Conservation (phyloP, 2,888 invertebrate genomes). For the Toxonevra muliebris region DNA sequence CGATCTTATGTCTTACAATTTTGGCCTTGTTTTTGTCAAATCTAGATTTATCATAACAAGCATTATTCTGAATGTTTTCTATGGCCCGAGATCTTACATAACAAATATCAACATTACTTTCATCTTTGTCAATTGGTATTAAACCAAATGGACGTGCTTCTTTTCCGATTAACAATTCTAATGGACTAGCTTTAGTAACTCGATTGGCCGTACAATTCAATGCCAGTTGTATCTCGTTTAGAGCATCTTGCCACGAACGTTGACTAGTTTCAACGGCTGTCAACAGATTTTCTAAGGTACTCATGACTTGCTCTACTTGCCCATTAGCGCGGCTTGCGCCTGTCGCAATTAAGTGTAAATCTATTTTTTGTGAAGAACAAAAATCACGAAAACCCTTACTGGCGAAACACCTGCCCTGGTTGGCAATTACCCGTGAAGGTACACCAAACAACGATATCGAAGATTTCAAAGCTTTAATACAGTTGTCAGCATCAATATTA, state of each 20-base stretch:
- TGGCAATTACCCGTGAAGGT: slow-evolving; percentile 28
- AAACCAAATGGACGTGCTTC: slow-evolving; percentile 2
- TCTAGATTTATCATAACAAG: slow-evolving; percentile 16
- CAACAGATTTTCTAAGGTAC: slow-evolving; percentile 33
- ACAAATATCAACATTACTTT: slow-evolving; percentile 14
- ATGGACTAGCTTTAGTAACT: slow-evolving; percentile 11
- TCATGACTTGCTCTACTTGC: slow-evolving; percentile 36
- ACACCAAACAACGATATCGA: slow-evolving; percentile 26
- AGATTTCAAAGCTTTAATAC: slow-evolving; percentile 25
- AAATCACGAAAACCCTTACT: slow-evolving; percentile 30
- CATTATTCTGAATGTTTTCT: slow-evolving; percentile 16
- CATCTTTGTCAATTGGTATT: background rate
- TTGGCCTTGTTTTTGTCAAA: slow-evolving; percentile 31
- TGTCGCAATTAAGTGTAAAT: slow-evolving; percentile 34
- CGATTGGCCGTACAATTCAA: slow-evolving; percentile 20
- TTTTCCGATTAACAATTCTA: slow-evolving; percentile 8
- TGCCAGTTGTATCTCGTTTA: slow-evolving; percentile 33
- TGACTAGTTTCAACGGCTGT: slow-evolving; percentile 38
- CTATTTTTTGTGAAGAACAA: slow-evolving; percentile 31
- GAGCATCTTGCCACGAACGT: slow-evolving; percentile 34
- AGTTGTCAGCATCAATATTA: slow-evolving; percentile 28
- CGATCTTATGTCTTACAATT: slow-evolving; percentile 25
- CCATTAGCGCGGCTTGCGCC: slow-evolving; percentile 30
- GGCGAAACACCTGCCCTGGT: slow-evolving; percentile 35
- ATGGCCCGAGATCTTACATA: slow-evolving; percentile 18